These are phyloP conservation scores for Agrypnus murinus DNA, from an alignment of 2,888 invertebrate genomes.

Conservation along the genomic window DNA sequence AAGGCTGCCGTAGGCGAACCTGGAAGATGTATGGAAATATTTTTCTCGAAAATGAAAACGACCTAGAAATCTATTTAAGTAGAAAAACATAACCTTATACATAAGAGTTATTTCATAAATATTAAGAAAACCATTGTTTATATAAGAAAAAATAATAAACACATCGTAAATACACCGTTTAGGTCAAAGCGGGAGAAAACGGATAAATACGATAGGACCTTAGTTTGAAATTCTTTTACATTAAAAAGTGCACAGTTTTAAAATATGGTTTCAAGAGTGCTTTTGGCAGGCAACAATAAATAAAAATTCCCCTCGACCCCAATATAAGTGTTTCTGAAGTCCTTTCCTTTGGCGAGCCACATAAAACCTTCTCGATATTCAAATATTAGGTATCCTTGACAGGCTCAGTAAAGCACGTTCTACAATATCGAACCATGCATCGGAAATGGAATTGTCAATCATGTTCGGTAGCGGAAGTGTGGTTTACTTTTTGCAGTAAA, in stretches of 20 bases:
- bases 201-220: not conserved
- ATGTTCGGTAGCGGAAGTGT: slow-evolving; percentile 11
- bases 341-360: slow-evolving; percentile 4
- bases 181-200: not conserved
- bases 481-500: slow-evolving; percentile 26
- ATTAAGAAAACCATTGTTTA: no score
- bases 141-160: no score
- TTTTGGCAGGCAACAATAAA: slow-evolving; percentile 24
- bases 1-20: not conserved
- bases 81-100: no score
- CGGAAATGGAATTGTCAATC: slow-evolving; percentile 36
- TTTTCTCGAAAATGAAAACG: no score
- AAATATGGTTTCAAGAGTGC: not conserved
- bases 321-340: slow-evolving; percentile 22
- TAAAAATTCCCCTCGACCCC: slow-evolving; percentile 23
- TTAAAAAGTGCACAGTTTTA: slow-evolving; percentile 12
- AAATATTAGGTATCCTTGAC: slow-evolving; percentile 27
- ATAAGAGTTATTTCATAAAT: no score
- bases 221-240: not conserved
- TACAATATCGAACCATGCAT: slow-evolving; percentile 30
- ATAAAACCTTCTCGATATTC: slow-evolving; percentile 24
- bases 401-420: slow-evolving; percentile 2
- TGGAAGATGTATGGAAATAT: not conserved
- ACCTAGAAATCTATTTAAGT: no score
- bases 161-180: no score